Evolutionary conservation across 2,888 invertebrate genomes (phyloP), one percentile per base, ranked within the genome.

Genomic region (Nasonia oneida): DNA sequence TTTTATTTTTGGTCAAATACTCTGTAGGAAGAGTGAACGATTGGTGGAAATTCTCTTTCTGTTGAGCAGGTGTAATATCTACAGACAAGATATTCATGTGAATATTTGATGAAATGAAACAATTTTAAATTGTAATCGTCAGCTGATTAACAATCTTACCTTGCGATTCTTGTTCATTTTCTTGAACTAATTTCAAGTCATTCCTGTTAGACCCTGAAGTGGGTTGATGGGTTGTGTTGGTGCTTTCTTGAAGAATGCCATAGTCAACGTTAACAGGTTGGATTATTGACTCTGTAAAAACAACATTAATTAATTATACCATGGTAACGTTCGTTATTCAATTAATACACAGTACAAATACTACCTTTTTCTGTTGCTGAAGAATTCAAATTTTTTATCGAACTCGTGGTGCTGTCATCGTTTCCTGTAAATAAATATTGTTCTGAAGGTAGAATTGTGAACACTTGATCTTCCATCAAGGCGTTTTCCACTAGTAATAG

Each of bases 1-100:
- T 71, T 81, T 81, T 71, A 29, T 29, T 81, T 71, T 81, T 70
- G 1, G 71, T 57, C 14, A 81, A 71, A 33, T 81, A 81, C 23
- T 81, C 15, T 15, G 10, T 18, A 29, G 81, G 81, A 47, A 81
- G 71, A 53, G 71, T 81, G 71, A 81, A 81, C 3, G 71, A 47
- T 71, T 47, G 4, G 2, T 4, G 1, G 53, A 81, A 71, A 71
- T 3, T 53, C 3, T 81, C 53, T 23, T 81, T 71, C 8, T 70
- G n/a, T 37, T 29, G 5, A 81, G 4, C n/a, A 57, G 23, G 4
- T 23, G 4, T 4, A 23, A 23, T 4, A 64, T 64, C 12, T 64
- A 6, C 23, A 23, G n/a, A 29, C 6, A 64, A 64, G 64, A 23
- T 4, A 64, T 4, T 18, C 29, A 64, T 23, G 23, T 4, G 12